A percentile compares a stretch with the other conserved stretches of the same genome.
Conservation (phyloP, 2,797 vertebrate genomes). For the Hypotaenidia okinawae region DNA sequence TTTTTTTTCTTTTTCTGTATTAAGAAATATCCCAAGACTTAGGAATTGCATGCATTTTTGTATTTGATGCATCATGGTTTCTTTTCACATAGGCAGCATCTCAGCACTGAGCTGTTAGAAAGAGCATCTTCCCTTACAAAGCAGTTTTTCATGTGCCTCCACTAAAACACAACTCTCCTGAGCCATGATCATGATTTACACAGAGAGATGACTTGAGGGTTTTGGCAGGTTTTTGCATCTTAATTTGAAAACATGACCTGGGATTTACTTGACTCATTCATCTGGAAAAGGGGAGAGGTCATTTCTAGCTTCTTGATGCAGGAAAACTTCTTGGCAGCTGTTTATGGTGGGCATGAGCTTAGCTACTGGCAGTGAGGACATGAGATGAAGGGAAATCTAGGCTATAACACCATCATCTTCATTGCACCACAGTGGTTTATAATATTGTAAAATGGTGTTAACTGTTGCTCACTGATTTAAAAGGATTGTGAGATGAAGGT, state of each 20-base stretch:
- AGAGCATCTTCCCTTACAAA: conserved; percentile 13
- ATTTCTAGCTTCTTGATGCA: background rate
- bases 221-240: conserved; percentile 5
- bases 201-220: background rate
- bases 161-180: background rate
- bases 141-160: background rate
- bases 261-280: background rate
- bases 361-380: background rate
- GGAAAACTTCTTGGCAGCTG: background rate
- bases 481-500: background rate
- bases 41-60: conserved; percentile 6
- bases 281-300: background rate
- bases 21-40: background rate
- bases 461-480: background rate
- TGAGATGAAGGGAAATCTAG: background rate
- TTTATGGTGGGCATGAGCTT: background rate
- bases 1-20: background rate
- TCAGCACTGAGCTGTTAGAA: background rate
- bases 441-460: background rate
- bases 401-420: background rate
- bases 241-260: background rate
- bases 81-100: background rate
- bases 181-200: background rate
- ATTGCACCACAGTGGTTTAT: background rate
- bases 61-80: background rate